Evolutionary conservation across 2,113 vertebrate species (phyloP).

Genomic region (Montifringilla adamsi): DNA sequence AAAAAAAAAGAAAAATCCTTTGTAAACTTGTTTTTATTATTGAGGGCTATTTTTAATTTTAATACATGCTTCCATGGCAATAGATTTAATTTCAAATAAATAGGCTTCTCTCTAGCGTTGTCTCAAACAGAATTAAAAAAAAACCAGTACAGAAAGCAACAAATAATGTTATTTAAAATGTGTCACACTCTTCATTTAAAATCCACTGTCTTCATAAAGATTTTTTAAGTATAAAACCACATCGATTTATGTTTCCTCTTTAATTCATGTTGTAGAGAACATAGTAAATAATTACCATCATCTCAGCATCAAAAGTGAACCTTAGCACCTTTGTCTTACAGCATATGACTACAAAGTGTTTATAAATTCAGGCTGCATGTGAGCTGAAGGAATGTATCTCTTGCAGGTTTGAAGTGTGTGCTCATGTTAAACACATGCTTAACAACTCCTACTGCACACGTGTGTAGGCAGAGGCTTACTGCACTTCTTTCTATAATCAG

Average conservation of each 20-base stretch:
- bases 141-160: not conserved
- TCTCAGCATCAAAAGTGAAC: not conserved
- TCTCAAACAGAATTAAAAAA: not conserved
- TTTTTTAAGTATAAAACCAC: not conserved
- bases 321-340: not conserved
- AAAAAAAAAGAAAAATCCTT: not conserved
- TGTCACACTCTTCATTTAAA: not conserved
- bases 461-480: not conserved
- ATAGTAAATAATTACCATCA: not conserved
- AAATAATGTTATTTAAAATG: not conserved
- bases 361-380: not conserved
- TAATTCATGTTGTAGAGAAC: not conserved
- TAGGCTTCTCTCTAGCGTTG: not conserved
- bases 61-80: not conserved
- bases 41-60: slow-evolving; percentile 29
- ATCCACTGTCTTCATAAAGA: not conserved
- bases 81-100: slow-evolving; percentile 12
- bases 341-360: not conserved
- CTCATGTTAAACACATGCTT: not conserved
- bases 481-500: not conserved
- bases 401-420: not conserved
- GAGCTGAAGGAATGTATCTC: not conserved
- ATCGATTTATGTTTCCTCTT: not conserved
- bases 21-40: slow-evolving; percentile 21
- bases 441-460: not conserved